These are phyloP conservation scores for Hirtodrosophila histrioides DNA, from an alignment of 2,888 invertebrate species.

Conservation along the genomic window DNA sequence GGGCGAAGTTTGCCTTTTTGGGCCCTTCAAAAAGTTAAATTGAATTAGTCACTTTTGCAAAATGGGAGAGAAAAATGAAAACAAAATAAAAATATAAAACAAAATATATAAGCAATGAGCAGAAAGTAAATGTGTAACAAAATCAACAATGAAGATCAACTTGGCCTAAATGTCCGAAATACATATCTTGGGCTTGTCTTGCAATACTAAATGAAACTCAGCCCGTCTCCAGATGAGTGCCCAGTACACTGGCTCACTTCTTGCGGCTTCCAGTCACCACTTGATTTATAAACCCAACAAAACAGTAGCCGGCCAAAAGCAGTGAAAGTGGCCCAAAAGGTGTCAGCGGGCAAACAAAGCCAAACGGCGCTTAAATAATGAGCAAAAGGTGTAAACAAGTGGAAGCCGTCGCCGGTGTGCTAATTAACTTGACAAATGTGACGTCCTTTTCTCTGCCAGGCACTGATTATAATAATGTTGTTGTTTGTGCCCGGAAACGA, in stretches of 20 bases:
- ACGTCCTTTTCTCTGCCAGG: conserved; percentile 22
- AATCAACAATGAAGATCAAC: conserved; percentile 33
- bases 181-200: conserved; percentile 8
- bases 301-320: neutral
- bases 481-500: neutral
- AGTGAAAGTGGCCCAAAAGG: conserved; percentile 13
- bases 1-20: conserved; percentile 45
- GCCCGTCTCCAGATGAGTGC: conserved; percentile 16
- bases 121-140: conserved; percentile 8
- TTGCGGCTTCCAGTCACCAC: conserved; percentile 34
- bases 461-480: conserved; percentile 39
- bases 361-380: conserved; percentile 61
- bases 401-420: conserved; percentile 45
- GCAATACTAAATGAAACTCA: conserved; percentile 4
- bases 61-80: conserved; percentile 6
- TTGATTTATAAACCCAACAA: conserved; percentile 50
- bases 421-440: conserved; percentile 74
- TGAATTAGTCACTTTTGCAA: conserved; percentile 64
- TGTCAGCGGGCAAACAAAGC: conserved; percentile 33
- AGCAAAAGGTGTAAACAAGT: conserved; percentile 70
- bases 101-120: neutral
- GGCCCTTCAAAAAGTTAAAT: conserved; percentile 51
- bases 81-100: neutral
- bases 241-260: conserved; percentile 16
- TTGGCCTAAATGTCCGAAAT: conserved; percentile 20